Conservation (phyloP, 2,113 vertebrate genomes). For the Bubalus kerabau region DNA sequence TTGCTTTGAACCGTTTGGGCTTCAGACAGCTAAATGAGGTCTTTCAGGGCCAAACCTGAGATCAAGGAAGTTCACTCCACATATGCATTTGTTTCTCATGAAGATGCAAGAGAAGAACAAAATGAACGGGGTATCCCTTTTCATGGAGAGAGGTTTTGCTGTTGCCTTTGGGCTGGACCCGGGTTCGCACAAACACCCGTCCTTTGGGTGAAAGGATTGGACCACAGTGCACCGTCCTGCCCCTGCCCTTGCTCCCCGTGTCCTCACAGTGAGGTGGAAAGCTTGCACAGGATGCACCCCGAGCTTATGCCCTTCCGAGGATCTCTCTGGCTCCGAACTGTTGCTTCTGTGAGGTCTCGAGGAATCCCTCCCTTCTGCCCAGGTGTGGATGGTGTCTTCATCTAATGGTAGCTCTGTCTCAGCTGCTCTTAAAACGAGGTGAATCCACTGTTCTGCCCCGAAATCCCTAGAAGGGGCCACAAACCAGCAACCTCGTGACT, state of each 20-base stretch:
- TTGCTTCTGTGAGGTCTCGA: not conserved
- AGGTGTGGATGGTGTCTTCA: not conserved
- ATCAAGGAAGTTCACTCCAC: not conserved
- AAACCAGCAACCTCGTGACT: not conserved
- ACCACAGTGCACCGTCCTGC: accelerated
- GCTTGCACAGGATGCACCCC: not conserved
- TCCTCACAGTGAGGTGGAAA: not conserved
- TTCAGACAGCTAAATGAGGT: not conserved
- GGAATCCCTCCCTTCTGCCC: not conserved
- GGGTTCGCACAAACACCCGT: not conserved
- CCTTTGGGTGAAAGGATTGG: not conserved
- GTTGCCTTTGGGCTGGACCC: not conserved
- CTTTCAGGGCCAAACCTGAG: not conserved
- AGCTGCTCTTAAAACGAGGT: not conserved
- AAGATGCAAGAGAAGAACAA: not conserved
- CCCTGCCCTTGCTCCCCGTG: not conserved
- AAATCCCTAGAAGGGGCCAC: not conserved
- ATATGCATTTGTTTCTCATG: not conserved
- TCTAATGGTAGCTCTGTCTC: not conserved
- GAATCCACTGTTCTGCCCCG: not conserved
- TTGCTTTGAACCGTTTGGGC: not conserved
- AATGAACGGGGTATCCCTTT: not conserved
- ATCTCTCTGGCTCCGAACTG: not conserved
- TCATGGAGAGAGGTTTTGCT: not conserved
- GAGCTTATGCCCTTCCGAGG: not conserved